Base-by-base conservation (phyloP, 2,113 vertebrate species). In the Thermophis baileyi region DNA sequence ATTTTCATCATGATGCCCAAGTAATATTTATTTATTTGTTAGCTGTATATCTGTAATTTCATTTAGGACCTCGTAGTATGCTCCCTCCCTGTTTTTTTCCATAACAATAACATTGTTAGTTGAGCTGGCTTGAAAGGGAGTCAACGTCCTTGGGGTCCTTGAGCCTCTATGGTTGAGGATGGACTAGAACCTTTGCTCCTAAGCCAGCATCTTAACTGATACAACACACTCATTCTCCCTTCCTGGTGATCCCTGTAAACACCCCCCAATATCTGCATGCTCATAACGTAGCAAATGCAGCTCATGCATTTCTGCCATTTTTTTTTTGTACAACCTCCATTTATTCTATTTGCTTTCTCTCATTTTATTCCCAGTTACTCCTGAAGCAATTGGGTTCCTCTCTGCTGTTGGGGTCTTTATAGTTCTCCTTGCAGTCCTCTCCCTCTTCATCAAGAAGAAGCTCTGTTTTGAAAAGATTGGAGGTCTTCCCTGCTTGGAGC, bases 401-500 rank as follows among this genome's bases (percentile, higher is more conserved):
- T 98, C 98, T 16, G 98, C 98, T 0, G 96, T 97, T 92, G 98
- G 98, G 69, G 96, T 98, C 94, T 98, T 99, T 93, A 95, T 98
- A 86, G 96, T 98, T 88, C 96, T 98, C 44, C 96, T 99, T 95
- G 97, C 98, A 6, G 94, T 98, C 90, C 97, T 98, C 91, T 98
- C 98, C 95, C 97, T 98, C 97, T 98, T 98, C 97, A 98, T 98
- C 98, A 98, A 98, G 96, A 98, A 98, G 97, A 98, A 98, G 95
- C 95, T 99, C 93, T 98, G 97, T 94, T 99, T 99, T 94, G 98
- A 98, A 50, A 97, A 97, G 4, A 96, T 98, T 35, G 97, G 97
- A 5, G 98, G 96, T 0, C 96, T 98, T 46, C 97, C 96, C 7
- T 98, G 97, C 85, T 96, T 98, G 93, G 97, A 99, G 94, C 97